These are phyloP conservation scores for Malthinus flaveolus DNA, from an alignment of 2,888 invertebrate genomes.

Conservation along the genomic window DNA sequence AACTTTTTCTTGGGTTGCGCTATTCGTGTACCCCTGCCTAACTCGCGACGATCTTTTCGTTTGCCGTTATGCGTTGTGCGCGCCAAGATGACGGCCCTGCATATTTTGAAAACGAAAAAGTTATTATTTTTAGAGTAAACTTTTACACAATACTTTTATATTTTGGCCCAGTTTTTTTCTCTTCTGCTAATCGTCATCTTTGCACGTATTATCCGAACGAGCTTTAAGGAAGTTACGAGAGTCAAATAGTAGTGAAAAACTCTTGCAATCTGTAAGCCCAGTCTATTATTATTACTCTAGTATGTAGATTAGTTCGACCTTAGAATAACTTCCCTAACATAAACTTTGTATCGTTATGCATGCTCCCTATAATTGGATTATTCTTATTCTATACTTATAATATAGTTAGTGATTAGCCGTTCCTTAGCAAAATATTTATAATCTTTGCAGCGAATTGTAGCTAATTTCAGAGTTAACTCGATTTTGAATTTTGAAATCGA, in stretches of 20 bases:
- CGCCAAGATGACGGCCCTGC: neutral
- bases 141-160: no score
- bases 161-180: no score
- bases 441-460: constrained; percentile 32
- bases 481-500: constrained; percentile 8
- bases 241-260: constrained; percentile 9
- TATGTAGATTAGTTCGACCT: constrained; percentile 52
- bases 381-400: constrained; percentile 50
- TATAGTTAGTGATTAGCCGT: constrained; percentile 52
- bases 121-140: neutral
- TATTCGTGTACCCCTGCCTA: constrained; percentile 46
- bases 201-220: constrained; percentile 9
- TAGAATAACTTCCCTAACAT: constrained; percentile 54
- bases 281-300: constrained; percentile 52
- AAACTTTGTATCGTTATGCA: constrained; percentile 53
- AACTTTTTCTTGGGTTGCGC: constrained; percentile 54
- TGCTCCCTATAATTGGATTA: constrained; percentile 52
- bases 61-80: constrained; percentile 15
- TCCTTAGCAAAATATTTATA: constrained; percentile 42
- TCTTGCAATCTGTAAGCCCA: constrained; percentile 36
- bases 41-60: constrained; percentile 31
- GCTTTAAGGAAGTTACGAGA: constrained; percentile 17
- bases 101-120: neutral
- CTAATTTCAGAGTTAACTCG: constrained; percentile 20
- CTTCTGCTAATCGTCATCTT: neutral